Evolutionary conservation across 2,888 invertebrate genomes (phyloP).

Genomic region (Mythimna albipuncta): DNA sequence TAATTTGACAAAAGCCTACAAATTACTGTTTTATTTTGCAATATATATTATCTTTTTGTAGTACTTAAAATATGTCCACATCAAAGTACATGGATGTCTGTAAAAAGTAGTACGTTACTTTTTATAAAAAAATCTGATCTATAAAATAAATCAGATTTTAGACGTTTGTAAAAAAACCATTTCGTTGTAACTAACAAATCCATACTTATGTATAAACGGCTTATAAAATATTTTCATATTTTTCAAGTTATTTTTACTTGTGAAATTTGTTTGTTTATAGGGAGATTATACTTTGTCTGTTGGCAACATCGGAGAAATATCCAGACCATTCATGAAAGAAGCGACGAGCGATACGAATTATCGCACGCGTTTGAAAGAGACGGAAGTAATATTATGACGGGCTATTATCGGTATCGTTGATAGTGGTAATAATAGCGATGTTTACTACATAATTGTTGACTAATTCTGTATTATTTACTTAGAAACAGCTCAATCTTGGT

Average conservation of each 20-base stretch:
- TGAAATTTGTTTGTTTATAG: background rate
- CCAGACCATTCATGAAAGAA: background rate
- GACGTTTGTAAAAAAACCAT: background rate
- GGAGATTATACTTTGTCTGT: background rate
- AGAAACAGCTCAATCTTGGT: no score
- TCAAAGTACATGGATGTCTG: no score
- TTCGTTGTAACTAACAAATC: background rate
- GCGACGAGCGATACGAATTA: background rate
- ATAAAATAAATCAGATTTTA: no score
- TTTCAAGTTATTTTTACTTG: background rate
- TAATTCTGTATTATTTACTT: no score
- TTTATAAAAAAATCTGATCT: background rate
- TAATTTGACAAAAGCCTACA: background rate
- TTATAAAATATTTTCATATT: background rate
- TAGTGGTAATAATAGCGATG: no score
- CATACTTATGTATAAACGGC: background rate
- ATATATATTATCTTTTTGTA: no score
- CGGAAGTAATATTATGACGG: background rate
- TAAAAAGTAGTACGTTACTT: background rate
- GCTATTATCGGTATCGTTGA: background rate
- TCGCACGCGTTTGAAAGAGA: background rate
- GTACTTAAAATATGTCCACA: no score
- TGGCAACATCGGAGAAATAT: background rate
- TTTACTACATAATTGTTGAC: background rate
- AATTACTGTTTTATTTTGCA: background rate